Conservation (phyloP, 2,888 invertebrate species). For the Arctia plantaginis region DNA sequence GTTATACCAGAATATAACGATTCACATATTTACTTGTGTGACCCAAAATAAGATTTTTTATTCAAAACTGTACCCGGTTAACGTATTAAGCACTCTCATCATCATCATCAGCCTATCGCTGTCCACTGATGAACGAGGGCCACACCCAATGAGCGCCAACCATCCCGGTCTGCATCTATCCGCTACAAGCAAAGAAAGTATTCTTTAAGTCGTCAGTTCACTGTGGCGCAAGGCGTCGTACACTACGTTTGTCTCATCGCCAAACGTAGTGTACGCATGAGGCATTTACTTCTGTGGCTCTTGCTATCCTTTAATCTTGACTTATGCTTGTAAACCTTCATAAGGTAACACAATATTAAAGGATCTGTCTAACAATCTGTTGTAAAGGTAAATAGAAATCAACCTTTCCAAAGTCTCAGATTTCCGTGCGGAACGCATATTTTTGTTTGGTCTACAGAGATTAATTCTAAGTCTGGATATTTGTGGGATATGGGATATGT, state of each 20-base stretch:
- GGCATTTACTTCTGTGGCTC: background rate
- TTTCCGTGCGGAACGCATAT: conserved; percentile 2
- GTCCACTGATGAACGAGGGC: no score
- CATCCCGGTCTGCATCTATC: no score
- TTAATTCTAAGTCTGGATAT: conserved; percentile 10
- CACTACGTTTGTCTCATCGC: no score
- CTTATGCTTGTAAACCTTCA: background rate
- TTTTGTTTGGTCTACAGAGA: conserved; percentile 12
- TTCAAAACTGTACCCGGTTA: no score
- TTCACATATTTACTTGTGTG: background rate
- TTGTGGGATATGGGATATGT: no score
- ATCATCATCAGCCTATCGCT: no score
- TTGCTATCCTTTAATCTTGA: background rate
- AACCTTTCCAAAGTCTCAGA: background rate
- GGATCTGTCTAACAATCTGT: background rate
- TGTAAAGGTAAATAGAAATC: background rate
- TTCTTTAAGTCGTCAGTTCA: no score
- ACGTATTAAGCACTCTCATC: no score
- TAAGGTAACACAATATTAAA: background rate
- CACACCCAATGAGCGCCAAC: no score
- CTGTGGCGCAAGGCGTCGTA: no score
- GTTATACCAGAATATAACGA: background rate
- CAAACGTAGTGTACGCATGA: background rate
- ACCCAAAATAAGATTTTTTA: no score
- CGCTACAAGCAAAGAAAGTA: no score